Percentiles rank a stretch among this genome's conserved stretches.
Conservation (phyloP, 2,888 invertebrate genomes). For the Lordiphosa fenestrarum region DNA sequence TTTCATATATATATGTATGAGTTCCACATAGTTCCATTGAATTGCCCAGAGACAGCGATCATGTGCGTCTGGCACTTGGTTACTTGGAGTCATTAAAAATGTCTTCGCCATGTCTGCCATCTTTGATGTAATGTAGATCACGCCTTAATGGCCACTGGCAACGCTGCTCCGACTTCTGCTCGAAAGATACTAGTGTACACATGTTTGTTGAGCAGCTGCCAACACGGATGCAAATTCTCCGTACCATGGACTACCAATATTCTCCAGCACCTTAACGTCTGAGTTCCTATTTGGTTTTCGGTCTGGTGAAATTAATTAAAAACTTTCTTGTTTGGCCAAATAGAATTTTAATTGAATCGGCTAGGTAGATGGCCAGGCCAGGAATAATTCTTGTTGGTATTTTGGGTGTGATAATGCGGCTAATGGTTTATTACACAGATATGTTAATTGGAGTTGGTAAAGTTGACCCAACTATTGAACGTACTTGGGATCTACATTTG, state of each 20-base stretch:
- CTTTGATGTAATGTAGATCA: conserved; percentile 16
- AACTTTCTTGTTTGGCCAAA: conserved; percentile 74
- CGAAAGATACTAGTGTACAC: not conserved
- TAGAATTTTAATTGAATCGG: conserved; percentile 66
- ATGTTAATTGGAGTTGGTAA: conserved; percentile 7
- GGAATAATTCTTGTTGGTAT: conserved; percentile 7
- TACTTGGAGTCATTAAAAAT: conserved; percentile 18
- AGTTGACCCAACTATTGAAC: conserved; percentile 15
- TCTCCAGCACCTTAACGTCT: conserved; percentile 49
- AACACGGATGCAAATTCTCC: conserved; percentile 42
- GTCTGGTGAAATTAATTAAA: conserved; percentile 78
- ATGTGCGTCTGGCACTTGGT: conserved; percentile 43
- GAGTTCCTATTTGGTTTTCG: conserved; percentile 70
- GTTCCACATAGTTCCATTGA: conserved; percentile 37
- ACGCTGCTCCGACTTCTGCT: not conserved
- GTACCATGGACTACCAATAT: conserved; percentile 48
- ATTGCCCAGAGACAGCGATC: conserved; percentile 27
- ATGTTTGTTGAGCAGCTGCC: conserved; percentile 64
- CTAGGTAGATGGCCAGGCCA: conserved; percentile 23
- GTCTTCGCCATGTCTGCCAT: conserved; percentile 12
- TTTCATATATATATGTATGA: conserved; percentile 20
- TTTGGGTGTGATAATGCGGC: conserved; percentile 45
- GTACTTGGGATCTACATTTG: not conserved
- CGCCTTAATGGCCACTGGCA: conserved; percentile 48
- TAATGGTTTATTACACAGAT: conserved; percentile 41